Base-by-base conservation (phyloP, 1,140 invertebrate species). In the Atta cephalotes region DNA sequence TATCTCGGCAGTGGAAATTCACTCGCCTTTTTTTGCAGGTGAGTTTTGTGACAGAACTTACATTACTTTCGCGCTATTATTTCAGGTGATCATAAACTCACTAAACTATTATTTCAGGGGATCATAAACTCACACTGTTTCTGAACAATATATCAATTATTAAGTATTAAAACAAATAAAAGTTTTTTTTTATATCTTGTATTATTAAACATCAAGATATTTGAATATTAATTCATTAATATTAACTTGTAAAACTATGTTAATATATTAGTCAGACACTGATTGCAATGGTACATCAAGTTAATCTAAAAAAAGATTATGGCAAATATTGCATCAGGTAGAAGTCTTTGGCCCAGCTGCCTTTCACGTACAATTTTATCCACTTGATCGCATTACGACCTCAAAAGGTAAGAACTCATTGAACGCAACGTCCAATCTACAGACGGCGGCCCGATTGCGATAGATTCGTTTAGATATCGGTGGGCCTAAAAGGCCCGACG, bases 1-100 rank as follows among this genome's bases (percentile, higher is more conserved):
- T 89, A 89, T 82, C 68, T 74, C 90, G 72, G 76, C 72, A 87
- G 87, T 81, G 90, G 70, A 89, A 91, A 91, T 86, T 90, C 82
- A 62, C 31, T 28, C 77, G 68, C 28, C 49, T 25, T 21, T 91
- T 90, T 90, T 91, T 88, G 21, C 51, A 6, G 18, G 0, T 45
- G 14, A 21, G 4, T 82, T 39, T 25, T n/a, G 70, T 51, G 56
- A 35, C 45, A 14, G 39, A 62, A 31, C n/a, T 63, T 25, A 39
- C 21, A n/a, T 63, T 16, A 62, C 45, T 49, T 9, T 63, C 49
- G 18, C 31, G 66, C 53, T 31, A 60, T 84, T 51, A 66, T 72
- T 74, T 53, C 25, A 28, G 21, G 21, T 25, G 72, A 60, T 45
- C 28, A 21, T 74, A 84, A 84, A 84, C 14, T 82, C 39, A 12